phyloP scores from a whole-genome alignment of 2,797 vertebrate genomes.

The Dipus sagitta region DNA sequence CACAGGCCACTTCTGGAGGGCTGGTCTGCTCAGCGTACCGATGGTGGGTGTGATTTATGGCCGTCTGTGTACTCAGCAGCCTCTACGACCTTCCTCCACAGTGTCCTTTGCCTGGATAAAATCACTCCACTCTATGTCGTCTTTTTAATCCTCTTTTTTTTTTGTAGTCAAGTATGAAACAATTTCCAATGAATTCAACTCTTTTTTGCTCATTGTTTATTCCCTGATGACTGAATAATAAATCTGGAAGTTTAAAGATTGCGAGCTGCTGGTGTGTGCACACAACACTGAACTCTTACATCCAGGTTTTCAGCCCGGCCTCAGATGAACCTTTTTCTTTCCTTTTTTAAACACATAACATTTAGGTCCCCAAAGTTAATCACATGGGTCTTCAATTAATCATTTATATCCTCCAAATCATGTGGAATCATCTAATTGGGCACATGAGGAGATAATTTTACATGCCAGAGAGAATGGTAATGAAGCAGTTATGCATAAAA shows the following conservation, averaged over 20 bases:
- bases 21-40: neutral
- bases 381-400: constrained; percentile 48
- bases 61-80: constrained; percentile 34
- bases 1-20: neutral
- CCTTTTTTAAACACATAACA: neutral
- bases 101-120: constrained; percentile 68
- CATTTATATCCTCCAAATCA: constrained; percentile 19
- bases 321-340: constrained; percentile 18
- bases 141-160: constrained; percentile 67
- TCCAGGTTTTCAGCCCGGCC: constrained; percentile 59
- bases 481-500: constrained; percentile 44
- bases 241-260: constrained; percentile 66
- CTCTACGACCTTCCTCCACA: constrained; percentile 66
- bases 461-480: constrained; percentile 30
- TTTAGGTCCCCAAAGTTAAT: constrained; percentile 39
- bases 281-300: constrained; percentile 8
- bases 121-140: constrained; percentile 59
- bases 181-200: constrained; percentile 55
- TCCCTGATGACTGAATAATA: constrained; percentile 62
- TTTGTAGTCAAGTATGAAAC: constrained; percentile 65
- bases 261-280: constrained; percentile 37
- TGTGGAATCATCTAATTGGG: constrained; percentile 40
- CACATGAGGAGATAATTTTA: constrained; percentile 28
- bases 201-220: constrained; percentile 74
- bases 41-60: constrained; percentile 65